phyloP scores from a whole-genome alignment of 2,797 vertebrate species.

The Philypnodon macrostomus region DNA sequence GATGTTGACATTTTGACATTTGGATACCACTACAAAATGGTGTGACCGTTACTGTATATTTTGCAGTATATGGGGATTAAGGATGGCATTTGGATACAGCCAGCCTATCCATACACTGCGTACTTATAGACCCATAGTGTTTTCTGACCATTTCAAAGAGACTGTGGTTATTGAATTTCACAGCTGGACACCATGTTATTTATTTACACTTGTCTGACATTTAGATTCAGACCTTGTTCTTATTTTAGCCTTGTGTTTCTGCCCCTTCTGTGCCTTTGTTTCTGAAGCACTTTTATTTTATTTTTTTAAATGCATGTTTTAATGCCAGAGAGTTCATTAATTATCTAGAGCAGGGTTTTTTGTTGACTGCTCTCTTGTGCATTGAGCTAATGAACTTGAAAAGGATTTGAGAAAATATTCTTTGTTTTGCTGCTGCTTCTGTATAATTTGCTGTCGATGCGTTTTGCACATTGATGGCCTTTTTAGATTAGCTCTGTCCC shows the following conservation, averaged over 20 bases:
- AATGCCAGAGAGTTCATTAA: constrained; percentile 58
- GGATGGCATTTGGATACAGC: too few species aligned
- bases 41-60: too few species aligned
- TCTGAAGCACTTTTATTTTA: constrained; percentile 32
- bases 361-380: constrained; percentile 53
- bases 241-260: constrained; percentile 40
- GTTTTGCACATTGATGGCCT: constrained; percentile 22
- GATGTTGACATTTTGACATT: too few species aligned
- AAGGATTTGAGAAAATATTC: constrained; percentile 30
- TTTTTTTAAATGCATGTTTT: constrained; percentile 51
- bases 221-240: constrained; percentile 53
- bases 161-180: constrained; percentile 33
- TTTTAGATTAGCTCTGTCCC: constrained; percentile 26
- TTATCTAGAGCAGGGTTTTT: constrained; percentile 48
- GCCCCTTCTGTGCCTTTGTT: constrained; percentile 29
- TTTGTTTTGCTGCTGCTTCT: constrained; percentile 30
- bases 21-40: too few species aligned
- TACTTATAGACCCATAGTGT: too few species aligned
- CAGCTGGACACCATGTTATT: constrained; percentile 50
- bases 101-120: too few species aligned
- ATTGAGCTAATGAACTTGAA: constrained; percentile 43
- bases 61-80: too few species aligned
- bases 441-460: constrained; percentile 28
- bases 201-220: constrained; percentile 64
- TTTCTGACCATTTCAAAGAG: constrained; percentile 38